These are phyloP conservation scores for Zaprionus africanus DNA, from an alignment of 1,140 invertebrate species.

Conservation along the genomic window DNA sequence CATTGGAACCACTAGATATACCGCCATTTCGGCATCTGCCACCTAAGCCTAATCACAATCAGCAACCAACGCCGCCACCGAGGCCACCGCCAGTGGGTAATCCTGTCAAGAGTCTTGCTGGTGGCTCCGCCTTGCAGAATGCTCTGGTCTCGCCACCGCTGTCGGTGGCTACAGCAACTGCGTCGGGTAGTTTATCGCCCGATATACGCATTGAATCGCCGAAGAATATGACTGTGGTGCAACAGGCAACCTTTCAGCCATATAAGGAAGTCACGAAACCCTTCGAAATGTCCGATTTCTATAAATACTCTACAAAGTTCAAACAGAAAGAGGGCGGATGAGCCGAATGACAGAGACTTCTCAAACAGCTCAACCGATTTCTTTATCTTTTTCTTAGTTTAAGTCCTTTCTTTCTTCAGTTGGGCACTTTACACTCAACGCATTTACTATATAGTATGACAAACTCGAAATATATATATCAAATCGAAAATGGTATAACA, in stretches of 20 bases:
- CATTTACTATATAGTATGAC: constrained; percentile 16
- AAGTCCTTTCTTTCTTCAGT: neutral
- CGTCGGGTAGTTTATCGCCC: constrained; percentile 71
- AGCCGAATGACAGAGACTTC: constrained; percentile 58
- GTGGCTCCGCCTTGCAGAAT: constrained; percentile 46
- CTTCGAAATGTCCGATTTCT: constrained; percentile 98
- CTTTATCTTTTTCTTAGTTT: neutral
- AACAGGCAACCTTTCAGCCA: constrained; percentile 94
- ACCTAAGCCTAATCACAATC: constrained; percentile 70
- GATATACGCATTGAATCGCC: constrained; percentile 89
- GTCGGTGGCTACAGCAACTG: constrained; percentile 74
- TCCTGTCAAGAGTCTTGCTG: constrained; percentile 32
- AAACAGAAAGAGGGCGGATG: constrained; percentile 86
- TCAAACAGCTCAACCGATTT: neutral
- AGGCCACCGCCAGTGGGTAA: constrained; percentile 70
- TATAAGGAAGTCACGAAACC: constrained; percentile 97
- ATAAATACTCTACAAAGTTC: constrained; percentile 98
- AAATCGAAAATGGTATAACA: neutral
- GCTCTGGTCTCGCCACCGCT: constrained; percentile 62
- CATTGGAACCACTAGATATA: constrained; percentile 74
- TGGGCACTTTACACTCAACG: constrained; percentile 14
- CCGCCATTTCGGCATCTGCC: constrained; percentile 65
- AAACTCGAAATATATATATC: constrained; percentile 9
- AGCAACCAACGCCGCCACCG: constrained; percentile 80
- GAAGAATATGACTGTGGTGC: constrained; percentile 92